Conservation (phyloP, 2,888 invertebrate species). For the Pterobdella sp. region DNA sequence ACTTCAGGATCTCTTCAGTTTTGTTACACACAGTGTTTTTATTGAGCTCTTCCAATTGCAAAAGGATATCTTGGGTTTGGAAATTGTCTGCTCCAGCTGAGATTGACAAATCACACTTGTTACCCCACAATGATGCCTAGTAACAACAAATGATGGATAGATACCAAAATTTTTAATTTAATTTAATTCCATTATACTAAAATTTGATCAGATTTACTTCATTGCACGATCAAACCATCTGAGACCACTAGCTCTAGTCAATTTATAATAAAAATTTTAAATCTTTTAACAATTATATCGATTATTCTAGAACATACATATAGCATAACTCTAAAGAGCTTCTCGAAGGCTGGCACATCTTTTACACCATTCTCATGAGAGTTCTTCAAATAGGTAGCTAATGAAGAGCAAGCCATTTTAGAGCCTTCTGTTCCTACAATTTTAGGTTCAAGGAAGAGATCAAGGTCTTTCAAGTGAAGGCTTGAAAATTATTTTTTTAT, state of each 20-base stretch:
- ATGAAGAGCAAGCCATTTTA: slow-evolving; percentile 29
- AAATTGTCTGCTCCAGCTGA: slow-evolving; percentile 63
- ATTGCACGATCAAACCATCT: background rate
- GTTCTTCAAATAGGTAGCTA: background rate
- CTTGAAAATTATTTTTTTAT: slow-evolving; percentile 19
- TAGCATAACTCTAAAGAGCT: background rate
- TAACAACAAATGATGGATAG: background rate
- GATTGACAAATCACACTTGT: slow-evolving; percentile 84
- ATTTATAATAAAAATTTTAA: background rate
- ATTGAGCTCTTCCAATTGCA: slow-evolving; percentile 57
- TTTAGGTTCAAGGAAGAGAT: slow-evolving; percentile 35
- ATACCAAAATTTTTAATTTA: background rate
- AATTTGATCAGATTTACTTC: background rate
- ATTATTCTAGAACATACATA: background rate
- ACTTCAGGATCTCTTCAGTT: slow-evolving; percentile 57
- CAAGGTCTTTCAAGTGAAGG: slow-evolving; percentile 52
- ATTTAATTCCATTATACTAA: background rate
- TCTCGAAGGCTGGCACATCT: background rate
- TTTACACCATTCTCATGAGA: background rate
- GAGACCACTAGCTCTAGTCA: background rate
- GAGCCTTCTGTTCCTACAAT: slow-evolving; percentile 45
- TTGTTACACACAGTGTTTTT: slow-evolving; percentile 61
- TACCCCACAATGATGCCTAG: slow-evolving; percentile 76
- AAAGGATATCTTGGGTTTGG: slow-evolving; percentile 57
- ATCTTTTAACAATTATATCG: background rate